These are phyloP conservation scores for Tholera decimalis DNA, from an alignment of 2,888 invertebrate genomes.

Conservation along the genomic window DNA sequence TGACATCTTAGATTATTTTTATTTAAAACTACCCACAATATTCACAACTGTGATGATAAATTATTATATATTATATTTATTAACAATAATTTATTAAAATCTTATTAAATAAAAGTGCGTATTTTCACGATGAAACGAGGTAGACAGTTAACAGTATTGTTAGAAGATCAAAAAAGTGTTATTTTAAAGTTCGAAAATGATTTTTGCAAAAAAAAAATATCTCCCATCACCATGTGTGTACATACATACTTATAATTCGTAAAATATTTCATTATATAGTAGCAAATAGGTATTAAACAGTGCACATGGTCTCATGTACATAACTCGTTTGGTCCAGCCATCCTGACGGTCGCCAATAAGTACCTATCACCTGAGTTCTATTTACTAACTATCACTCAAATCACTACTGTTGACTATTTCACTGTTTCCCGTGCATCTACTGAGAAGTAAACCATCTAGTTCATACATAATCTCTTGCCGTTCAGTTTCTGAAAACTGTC, in stretches of 20 bases:
- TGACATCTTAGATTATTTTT: neutral
- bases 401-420: conserved; percentile 39
- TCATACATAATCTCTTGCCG: conserved; percentile 65
- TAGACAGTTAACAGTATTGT: neutral
- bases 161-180: conserved; percentile 2
- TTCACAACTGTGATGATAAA: neutral
- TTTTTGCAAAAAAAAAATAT: neutral
- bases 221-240: neutral
- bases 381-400: conserved; percentile 44
- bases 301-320: too few species aligned
- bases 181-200: neutral
- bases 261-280: too few species aligned
- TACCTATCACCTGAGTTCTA: neutral
- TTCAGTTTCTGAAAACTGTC: conserved; percentile 60
- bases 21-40: neutral
- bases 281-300: too few species aligned
- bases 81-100: neutral
- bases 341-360: too few species aligned
- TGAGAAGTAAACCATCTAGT: conserved; percentile 58
- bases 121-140: conserved; percentile 1
- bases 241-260: too few species aligned
- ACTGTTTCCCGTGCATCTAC: conserved; percentile 33
- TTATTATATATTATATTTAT: neutral
- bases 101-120: neutral
- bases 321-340: too few species aligned